Base-by-base conservation (phyloP, 2,888 invertebrate genomes). In the Sinodicranocentrus sp. region DNA sequence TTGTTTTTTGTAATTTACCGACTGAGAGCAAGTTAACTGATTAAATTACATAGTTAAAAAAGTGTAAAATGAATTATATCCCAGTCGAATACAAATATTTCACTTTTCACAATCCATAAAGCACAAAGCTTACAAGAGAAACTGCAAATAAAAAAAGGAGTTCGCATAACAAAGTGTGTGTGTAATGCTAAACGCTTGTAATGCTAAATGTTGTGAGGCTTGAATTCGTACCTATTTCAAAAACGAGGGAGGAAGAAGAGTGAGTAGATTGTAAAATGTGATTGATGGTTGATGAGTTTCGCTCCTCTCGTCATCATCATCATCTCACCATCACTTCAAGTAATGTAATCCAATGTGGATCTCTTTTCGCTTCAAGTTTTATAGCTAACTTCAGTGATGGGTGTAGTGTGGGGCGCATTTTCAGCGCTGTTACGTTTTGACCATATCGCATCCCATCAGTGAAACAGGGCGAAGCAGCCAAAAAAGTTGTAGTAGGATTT, bases 381-480 rank as follows among this genome's bases (percentile, higher is more conserved):
- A n/a, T n/a, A n/a, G n/a, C n/a, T n/a, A 48, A n/a, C 48, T n/a
- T 10, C n/a, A 48, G 48, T 48, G 48, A n/a, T n/a, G 33, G 33
- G 48, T 33, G 61, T 61, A 6, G 54, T 54, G 23, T 57, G 15
- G n/a, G 15, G 17, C 2, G n/a, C 48, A 17, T 57, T 57, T 8
- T 57, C 2, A 65, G 23, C 59, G 23, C 15, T 59, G 15, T 59
- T 23, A 10, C 6, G 28, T 26, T 61, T 61, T 15, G 28, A 61
- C 26, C 19, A 23, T 57, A 57, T 57, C 28, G n/a, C 65, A 65
- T 21, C 65, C 15, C 65, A 23, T 65, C 39, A 65, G 65, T 52
- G 75, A 75, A 63, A 63, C 75, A 63, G 48, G 63, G 28, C 33
- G 43, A 59, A 59, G 43, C 59, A 72, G 59, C 59, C 59, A 72